A percentile compares a stretch with the other conserved stretches of the same genome.
Conservation (phyloP, 23 tunicate genomes). For the Styela plicata region DNA sequence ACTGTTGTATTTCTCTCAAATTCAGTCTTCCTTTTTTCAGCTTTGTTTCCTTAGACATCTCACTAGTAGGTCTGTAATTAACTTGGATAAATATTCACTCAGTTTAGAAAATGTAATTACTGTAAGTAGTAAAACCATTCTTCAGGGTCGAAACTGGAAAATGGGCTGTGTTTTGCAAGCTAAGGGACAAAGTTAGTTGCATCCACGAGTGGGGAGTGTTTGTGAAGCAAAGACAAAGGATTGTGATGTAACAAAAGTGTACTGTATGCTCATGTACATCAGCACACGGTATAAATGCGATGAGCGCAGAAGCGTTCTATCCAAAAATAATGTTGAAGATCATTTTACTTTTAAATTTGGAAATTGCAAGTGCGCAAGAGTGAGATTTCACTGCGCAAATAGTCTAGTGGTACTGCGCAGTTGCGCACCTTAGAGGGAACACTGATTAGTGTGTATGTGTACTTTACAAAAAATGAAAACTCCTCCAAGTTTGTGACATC, state of each 20-base stretch:
- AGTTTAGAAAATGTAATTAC: too few relatives aligned
- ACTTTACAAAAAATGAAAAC: too few relatives aligned
- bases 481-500: too few relatives aligned
- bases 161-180: neutral
- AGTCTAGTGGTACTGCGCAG: conserved; percentile 14
- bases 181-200: neutral
- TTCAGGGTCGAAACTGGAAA: too few relatives aligned
- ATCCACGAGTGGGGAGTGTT: neutral
- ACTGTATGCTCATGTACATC: neutral
- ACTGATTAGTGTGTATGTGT: too few relatives aligned
- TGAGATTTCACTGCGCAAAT: conserved; percentile 22
- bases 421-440: conserved; percentile 18
- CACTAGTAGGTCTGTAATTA: too few relatives aligned
- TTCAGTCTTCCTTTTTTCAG: neutral
- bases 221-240: neutral
- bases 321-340: neutral
- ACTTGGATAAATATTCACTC: too few relatives aligned
- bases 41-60: too few relatives aligned
- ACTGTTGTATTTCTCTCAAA: neutral
- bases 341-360: neutral
- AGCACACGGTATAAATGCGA: neutral
- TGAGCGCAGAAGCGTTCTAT: neutral
- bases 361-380: conserved; percentile 5
- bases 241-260: too few relatives aligned
- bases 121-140: too few relatives aligned